Conservation (phyloP, 2,113 vertebrate genomes). For the Fulmarus glacialis region DNA sequence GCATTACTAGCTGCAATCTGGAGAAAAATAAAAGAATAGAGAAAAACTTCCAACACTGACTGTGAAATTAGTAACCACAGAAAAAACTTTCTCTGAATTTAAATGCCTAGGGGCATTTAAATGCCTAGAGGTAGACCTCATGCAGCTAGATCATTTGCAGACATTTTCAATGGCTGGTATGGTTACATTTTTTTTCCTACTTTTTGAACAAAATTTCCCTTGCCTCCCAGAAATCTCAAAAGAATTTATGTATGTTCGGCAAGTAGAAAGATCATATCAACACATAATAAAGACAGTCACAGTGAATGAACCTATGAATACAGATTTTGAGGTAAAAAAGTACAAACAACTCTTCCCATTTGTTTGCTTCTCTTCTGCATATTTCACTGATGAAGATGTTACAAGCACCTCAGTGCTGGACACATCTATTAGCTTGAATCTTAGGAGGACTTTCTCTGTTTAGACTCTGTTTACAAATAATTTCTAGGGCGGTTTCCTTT, state of each 20-base stretch:
- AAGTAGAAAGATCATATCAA: not conserved
- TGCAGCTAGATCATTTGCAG: not conserved
- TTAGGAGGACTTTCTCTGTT: not conserved
- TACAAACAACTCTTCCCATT: not conserved
- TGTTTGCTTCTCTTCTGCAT: not conserved
- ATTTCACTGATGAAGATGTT: not conserved
- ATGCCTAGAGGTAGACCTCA: not conserved
- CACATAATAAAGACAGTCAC: not conserved
- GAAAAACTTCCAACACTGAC: not conserved
- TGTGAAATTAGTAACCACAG: not conserved
- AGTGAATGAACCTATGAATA: not conserved
- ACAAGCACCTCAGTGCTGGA: not conserved
- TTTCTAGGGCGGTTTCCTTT: not conserved
- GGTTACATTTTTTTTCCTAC: not conserved
- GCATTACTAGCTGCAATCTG: not conserved
- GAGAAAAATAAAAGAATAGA: not conserved
- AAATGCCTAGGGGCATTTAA: not conserved
- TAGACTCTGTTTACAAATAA: not conserved
- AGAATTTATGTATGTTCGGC: not conserved
- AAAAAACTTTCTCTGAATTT: not conserved
- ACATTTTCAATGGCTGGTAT: not conserved
- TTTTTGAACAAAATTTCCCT: not conserved
- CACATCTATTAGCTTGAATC: not conserved
- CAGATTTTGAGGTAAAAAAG: not conserved
- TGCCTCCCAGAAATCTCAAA: not conserved